phyloP scores from a whole-genome alignment of 1,140 invertebrate species.

The Lysiphlebus fabarum region DNA sequence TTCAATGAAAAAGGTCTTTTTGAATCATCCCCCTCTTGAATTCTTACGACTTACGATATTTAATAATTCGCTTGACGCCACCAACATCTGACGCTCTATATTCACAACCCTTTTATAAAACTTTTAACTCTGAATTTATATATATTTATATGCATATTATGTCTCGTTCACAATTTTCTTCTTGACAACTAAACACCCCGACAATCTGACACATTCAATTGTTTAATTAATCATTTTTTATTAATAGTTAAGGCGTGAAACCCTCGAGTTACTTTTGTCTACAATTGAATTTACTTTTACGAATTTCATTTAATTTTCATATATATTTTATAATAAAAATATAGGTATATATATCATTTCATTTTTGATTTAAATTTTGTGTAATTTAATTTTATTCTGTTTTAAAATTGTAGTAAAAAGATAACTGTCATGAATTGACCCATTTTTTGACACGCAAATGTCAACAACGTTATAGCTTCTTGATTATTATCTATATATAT shows the following conservation, averaged over 20 bases:
- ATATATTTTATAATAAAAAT: too few relatives aligned
- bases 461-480: too few relatives aligned
- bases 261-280: constrained; percentile 2
- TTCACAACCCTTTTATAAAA: constrained; percentile 14
- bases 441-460: too few relatives aligned
- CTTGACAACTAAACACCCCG: background rate
- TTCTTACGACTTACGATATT: constrained; percentile 12
- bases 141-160: too few relatives aligned
- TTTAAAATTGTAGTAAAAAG: too few relatives aligned
- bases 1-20: background rate
- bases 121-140: background rate
- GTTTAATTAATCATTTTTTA: constrained; percentile 24
- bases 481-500: too few relatives aligned
- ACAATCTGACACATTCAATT: constrained; percentile 9
- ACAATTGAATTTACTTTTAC: constrained; percentile 19
- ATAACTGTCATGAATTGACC: too few relatives aligned
- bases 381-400: too few relatives aligned
- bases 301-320: constrained; percentile 22
- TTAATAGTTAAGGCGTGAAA: constrained; percentile 9
- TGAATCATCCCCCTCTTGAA: background rate
- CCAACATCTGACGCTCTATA: constrained; percentile 10
- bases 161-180: too few relatives aligned
- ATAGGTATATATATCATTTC: too few relatives aligned
- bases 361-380: too few relatives aligned
- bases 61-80: constrained; percentile 20